Evolutionary conservation across 2,888 invertebrate species (phyloP).

Genomic region (Orgyia antiqua): DNA sequence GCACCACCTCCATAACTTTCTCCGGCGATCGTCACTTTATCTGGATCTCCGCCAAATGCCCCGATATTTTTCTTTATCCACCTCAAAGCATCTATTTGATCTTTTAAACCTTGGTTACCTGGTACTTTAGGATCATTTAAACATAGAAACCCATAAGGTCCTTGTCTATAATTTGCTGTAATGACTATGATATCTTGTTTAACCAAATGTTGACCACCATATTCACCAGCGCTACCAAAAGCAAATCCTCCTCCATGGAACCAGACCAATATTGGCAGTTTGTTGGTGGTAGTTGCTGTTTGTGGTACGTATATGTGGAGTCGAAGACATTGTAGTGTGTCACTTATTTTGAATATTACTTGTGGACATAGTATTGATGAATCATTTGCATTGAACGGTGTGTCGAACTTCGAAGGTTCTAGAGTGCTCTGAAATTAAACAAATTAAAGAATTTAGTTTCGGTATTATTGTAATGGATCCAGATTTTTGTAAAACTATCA

Average conservation of each 20-base stretch:
- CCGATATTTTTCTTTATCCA: slow-evolving; percentile 51
- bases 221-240: slow-evolving; percentile 42
- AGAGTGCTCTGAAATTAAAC: slow-evolving; percentile 32
- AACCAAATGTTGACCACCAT: slow-evolving; percentile 40
- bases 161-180: slow-evolving; percentile 47
- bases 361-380: slow-evolving; percentile 39
- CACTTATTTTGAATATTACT: slow-evolving; percentile 22
- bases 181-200: slow-evolving; percentile 39
- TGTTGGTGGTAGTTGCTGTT: slow-evolving; percentile 14
- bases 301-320: slow-evolving; percentile 40
- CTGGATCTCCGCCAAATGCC: slow-evolving; percentile 46
- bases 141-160: slow-evolving; percentile 58
- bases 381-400: slow-evolving; percentile 38
- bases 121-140: slow-evolving; percentile 39
- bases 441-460: neutral
- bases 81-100: slow-evolving; percentile 44
- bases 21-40: slow-evolving; percentile 47
- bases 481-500: too few species aligned
- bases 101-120: slow-evolving; percentile 51
- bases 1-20: slow-evolving; percentile 52
- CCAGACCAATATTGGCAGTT: slow-evolving; percentile 51
- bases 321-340: slow-evolving; percentile 35
- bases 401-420: slow-evolving; percentile 30
- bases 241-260: slow-evolving; percentile 55
- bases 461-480: neutral